phyloP scores from a whole-genome alignment of 2,888 invertebrate species.

The Miltochrista miniata region DNA sequence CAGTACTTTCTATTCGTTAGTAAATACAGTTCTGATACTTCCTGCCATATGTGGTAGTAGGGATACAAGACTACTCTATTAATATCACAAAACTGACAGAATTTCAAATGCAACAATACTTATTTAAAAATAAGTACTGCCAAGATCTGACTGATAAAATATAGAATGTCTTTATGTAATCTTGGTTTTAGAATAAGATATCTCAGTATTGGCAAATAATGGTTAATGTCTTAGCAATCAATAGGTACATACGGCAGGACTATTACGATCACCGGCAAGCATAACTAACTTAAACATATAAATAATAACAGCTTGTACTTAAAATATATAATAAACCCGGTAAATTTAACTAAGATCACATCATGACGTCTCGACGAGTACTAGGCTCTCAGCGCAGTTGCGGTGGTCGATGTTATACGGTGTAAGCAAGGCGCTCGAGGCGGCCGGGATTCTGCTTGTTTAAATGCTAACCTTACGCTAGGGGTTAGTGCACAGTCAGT shows the following conservation, averaged over 20 bases:
- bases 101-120: too few species aligned
- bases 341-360: slow-evolving; percentile 79
- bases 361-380: slow-evolving; percentile 52
- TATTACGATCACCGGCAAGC: slow-evolving; percentile 41
- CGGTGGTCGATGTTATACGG: slow-evolving; percentile 19
- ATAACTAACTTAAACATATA: slow-evolving; percentile 44
- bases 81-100: not conserved
- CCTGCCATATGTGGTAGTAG: slow-evolving; percentile 1
- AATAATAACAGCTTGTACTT: slow-evolving; percentile 73
- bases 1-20: slow-evolving; percentile 18
- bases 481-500: slow-evolving; percentile 75
- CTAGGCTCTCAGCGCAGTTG: slow-evolving; percentile 46
- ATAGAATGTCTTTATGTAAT: too few species aligned
- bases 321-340: slow-evolving; percentile 51
- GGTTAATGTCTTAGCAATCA: too few species aligned
- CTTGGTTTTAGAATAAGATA: too few species aligned
- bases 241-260: slow-evolving; percentile 6
- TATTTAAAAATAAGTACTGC: too few species aligned
- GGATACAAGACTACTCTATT: not conserved
- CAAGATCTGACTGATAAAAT: too few species aligned
- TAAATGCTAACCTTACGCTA: slow-evolving; percentile 54
- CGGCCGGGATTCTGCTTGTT: slow-evolving; percentile 46
- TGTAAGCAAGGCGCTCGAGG: slow-evolving; percentile 66
- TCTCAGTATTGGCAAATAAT: too few species aligned
- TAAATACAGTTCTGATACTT: slow-evolving; percentile 17